phyloP scores from a whole-genome alignment of 2,797 vertebrate species.

The Enteromius mattozi region DNA sequence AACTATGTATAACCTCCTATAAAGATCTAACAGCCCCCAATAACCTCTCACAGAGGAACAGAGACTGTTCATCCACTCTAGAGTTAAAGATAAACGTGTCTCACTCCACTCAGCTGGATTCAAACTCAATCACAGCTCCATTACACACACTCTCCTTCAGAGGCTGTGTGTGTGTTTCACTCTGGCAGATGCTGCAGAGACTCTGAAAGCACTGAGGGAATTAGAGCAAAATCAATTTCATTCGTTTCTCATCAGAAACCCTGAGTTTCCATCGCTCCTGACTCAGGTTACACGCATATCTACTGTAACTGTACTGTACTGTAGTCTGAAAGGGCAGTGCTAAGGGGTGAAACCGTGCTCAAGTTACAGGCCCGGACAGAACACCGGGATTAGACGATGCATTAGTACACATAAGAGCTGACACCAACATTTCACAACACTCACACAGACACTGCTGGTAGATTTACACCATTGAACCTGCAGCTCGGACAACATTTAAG shows the following conservation, averaged over 20 bases:
- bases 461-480: not conserved
- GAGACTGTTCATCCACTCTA: conserved; percentile 16
- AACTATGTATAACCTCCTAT: conserved; percentile 4
- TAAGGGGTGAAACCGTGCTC: not conserved
- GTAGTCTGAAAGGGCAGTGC: conserved; percentile 4
- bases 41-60: conserved; percentile 8
- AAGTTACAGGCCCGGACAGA: conserved; percentile 20
- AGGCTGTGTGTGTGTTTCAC: conserved; percentile 2
- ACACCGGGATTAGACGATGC: not conserved
- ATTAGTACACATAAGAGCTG: conserved; percentile 7
- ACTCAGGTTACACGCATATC: conserved; percentile 31
- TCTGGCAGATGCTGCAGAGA: conserved; percentile 30
- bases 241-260: conserved; percentile 10
- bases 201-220: conserved; percentile 30
- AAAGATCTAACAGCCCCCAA: not conserved
- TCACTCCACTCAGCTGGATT: conserved; percentile 5
- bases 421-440: conserved; percentile 1
- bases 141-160: conserved; percentile 21
- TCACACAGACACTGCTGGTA: not conserved
- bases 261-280: conserved; percentile 1
- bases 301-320: conserved; percentile 2
- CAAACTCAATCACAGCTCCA: conserved; percentile 37
- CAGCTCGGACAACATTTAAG: not conserved
- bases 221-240: conserved; percentile 28
- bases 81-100: conserved; percentile 6